A percentile compares a stretch with the other conserved stretches of the same genome.
Evolutionary conservation across 2,797 vertebrate genomes (phyloP).

Genomic region (Syndactyla subalaris): DNA sequence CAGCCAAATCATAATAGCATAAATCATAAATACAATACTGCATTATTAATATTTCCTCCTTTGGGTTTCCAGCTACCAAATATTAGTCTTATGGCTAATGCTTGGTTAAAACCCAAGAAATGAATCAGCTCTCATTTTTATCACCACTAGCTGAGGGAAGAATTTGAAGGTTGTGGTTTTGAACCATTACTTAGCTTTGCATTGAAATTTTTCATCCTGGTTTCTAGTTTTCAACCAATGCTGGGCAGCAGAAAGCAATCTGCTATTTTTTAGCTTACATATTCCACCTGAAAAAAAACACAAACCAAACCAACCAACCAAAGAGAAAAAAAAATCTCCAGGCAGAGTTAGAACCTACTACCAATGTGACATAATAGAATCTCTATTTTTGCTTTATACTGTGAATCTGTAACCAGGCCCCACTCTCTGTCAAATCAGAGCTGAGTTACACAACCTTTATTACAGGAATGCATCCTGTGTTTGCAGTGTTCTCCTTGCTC

Average conservation of each 20-base stretch:
- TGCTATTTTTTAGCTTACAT: neutral
- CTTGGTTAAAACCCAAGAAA: constrained; percentile 36
- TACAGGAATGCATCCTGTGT: neutral
- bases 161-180: neutral
- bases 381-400: neutral
- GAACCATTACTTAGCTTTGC: neutral
- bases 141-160: neutral
- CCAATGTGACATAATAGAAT: neutral
- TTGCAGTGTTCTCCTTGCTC: neutral
- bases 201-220: neutral
- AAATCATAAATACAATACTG: constrained; percentile 31
- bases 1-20: neutral
- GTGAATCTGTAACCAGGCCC: neutral
- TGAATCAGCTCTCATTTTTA: constrained; percentile 25
- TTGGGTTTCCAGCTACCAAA: constrained; percentile 12
- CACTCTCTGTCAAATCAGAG: neutral
- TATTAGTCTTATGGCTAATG: neutral
- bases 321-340: neutral
- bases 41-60: constrained; percentile 36
- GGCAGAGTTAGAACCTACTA: neutral
- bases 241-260: neutral
- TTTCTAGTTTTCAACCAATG: neutral
- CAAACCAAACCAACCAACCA: neutral
- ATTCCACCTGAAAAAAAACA: neutral
- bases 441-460: neutral